Conservation (phyloP, 2,113 vertebrate species). For the Coregonus clupeaformis region DNA sequence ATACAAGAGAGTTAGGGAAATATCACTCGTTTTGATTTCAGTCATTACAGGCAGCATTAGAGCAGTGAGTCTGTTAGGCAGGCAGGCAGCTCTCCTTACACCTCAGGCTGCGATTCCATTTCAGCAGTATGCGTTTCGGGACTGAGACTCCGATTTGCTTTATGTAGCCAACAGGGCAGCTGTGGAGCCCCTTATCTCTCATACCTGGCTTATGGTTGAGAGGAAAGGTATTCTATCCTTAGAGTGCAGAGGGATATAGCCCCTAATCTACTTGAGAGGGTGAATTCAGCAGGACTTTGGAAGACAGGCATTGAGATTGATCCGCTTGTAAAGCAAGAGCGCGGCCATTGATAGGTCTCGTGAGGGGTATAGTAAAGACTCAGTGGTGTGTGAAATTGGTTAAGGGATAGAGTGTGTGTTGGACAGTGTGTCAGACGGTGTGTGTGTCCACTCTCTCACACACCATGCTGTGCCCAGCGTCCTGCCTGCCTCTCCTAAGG, state of each 20-base stretch:
- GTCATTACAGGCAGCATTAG: neutral
- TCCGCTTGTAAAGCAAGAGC: neutral
- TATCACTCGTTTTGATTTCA: neutral
- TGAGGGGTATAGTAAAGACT: slow-evolving; percentile 3
- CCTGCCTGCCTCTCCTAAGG: slow-evolving; percentile 74
- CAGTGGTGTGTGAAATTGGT: slow-evolving; percentile 9
- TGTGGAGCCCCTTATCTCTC: neutral
- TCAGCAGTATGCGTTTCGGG: neutral
- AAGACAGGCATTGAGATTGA: neutral
- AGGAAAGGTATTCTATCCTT: neutral
- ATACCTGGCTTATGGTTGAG: neutral
- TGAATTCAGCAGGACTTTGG: neutral
- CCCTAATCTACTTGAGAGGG: neutral
- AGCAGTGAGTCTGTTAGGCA: neutral
- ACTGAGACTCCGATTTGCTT: neutral
- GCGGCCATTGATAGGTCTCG: slow-evolving; percentile 13
- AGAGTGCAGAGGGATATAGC: neutral
- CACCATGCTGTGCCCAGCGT: slow-evolving; percentile 71
- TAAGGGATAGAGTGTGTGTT: slow-evolving; percentile 9
- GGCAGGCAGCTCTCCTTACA: neutral
- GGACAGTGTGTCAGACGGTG: neutral
- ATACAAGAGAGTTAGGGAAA: neutral
- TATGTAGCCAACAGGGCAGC: neutral
- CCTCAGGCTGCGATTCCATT: neutral
- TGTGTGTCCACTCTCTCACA: too few relatives aligned